Conservation (phyloP, 2,113 vertebrate genomes). For the Lepisosteus osseus region DNA sequence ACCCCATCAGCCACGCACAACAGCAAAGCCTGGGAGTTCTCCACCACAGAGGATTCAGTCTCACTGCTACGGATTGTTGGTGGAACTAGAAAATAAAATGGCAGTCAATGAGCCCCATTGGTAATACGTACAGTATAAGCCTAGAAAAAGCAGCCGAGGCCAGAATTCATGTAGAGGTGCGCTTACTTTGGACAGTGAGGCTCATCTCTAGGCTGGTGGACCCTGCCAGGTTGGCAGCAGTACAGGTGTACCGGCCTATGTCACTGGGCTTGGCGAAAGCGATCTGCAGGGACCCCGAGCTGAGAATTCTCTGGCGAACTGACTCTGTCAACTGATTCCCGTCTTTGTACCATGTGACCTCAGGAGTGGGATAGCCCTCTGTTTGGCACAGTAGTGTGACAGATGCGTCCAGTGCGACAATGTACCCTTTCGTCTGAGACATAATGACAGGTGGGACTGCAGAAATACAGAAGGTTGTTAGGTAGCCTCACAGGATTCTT, state of each 20-base stretch:
- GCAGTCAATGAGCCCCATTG: neutral
- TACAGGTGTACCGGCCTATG: constrained; percentile 79
- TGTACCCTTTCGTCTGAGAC: constrained; percentile 58
- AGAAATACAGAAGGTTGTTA: constrained; percentile 25
- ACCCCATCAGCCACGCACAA: constrained; percentile 80
- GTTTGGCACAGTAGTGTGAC: constrained; percentile 76
- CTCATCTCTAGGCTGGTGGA: constrained; percentile 62
- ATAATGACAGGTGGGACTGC: constrained; percentile 84
- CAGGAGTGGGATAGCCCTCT: constrained; percentile 75
- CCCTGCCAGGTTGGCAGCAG: constrained; percentile 78
- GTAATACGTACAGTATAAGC: neutral
- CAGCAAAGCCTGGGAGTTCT: constrained; percentile 71
- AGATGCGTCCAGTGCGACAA: constrained; percentile 75
- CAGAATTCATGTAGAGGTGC: neutral
- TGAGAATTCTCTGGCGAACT: constrained; percentile 70
- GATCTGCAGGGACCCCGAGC: constrained; percentile 81
- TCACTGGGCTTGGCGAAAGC: constrained; percentile 76
- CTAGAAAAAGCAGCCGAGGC: too few species aligned
- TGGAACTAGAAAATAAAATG: constrained; percentile 66
- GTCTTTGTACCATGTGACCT: constrained; percentile 81
- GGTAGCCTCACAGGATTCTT: neutral
- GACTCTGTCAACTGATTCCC: constrained; percentile 70
- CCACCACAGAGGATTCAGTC: constrained; percentile 56
- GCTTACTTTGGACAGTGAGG: constrained; percentile 80
- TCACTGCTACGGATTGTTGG: constrained; percentile 73